Percentiles rank a stretch among this genome's conserved stretches.
Evolutionary conservation across 2,797 vertebrate species (phyloP).

Genomic region (Pelodytes ibericus): DNA sequence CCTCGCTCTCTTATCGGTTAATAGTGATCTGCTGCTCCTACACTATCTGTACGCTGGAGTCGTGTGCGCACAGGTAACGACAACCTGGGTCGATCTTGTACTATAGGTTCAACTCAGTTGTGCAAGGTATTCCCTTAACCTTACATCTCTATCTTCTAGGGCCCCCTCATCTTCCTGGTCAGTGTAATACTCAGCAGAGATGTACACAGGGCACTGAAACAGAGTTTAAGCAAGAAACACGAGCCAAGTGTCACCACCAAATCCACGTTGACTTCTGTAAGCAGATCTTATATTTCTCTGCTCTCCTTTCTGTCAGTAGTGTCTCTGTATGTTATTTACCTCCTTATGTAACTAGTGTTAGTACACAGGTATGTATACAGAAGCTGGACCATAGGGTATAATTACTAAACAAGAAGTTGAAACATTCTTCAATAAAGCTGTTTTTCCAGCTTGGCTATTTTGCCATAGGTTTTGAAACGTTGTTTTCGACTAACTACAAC

Average conservation of each 20-base stretch:
- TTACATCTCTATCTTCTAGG: constrained; percentile 68
- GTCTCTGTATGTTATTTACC: too few species aligned
- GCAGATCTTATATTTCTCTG: too few species aligned
- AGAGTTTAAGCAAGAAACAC: constrained; percentile 81
- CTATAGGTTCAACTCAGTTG: background rate
- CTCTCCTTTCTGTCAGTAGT: too few species aligned
- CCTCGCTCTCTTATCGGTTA: constrained; percentile 87
- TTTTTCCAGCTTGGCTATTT: too few species aligned
- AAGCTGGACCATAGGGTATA: too few species aligned
- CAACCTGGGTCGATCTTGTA: background rate
- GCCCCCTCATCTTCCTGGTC: constrained; percentile 89
- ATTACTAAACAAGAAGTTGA: too few species aligned
- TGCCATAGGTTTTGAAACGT: too few species aligned
- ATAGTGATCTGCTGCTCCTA: constrained; percentile 89
- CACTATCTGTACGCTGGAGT: constrained; percentile 91
- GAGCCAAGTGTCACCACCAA: constrained; percentile 82
- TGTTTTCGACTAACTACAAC: too few species aligned
- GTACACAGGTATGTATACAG: too few species aligned
- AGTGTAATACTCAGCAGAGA: constrained; percentile 89
- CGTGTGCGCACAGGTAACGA: constrained; percentile 86
- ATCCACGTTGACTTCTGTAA: constrained; percentile 85
- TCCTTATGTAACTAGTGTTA: too few species aligned
- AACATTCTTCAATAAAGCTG: too few species aligned
- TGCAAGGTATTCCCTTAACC: background rate
- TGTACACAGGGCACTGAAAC: constrained; percentile 82